Evolutionary conservation across 2,797 vertebrate species (phyloP).

Genomic region (Bovichtus diacanthus): DNA sequence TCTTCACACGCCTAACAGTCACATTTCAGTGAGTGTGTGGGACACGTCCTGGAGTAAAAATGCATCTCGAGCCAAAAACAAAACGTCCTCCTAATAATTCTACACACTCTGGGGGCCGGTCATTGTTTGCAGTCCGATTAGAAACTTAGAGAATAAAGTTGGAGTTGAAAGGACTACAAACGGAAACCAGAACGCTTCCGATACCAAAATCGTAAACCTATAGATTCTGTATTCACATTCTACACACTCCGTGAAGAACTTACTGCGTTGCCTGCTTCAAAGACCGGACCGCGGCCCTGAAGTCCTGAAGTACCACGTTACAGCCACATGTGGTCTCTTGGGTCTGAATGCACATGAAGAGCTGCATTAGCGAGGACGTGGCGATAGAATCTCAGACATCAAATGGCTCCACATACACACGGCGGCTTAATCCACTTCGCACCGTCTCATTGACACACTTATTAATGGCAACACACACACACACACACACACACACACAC

Average conservation of each 20-base stretch:
- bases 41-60: neutral
- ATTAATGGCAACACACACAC: conserved; percentile 75
- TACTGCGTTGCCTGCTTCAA: neutral
- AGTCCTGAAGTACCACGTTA: neutral
- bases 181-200: too few relatives aligned
- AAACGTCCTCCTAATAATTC: neutral
- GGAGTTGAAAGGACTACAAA: too few relatives aligned
- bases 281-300: neutral
- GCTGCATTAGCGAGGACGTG: conserved; percentile 26
- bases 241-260: neutral
- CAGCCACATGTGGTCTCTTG: neutral
- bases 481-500: conserved; percentile 55
- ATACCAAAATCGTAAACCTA: too few relatives aligned
- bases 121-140: too few relatives aligned
- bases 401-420: conserved; percentile 55
- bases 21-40: neutral
- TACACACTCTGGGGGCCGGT: too few relatives aligned
- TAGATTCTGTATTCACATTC: too few relatives aligned
- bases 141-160: too few relatives aligned
- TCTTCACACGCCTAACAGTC: neutral
- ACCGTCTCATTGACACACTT: conserved; percentile 67
- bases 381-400: conserved; percentile 49
- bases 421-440: conserved; percentile 75
- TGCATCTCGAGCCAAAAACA: neutral
- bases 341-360: conserved; percentile 16